Evolutionary conservation across 2,888 invertebrate species (phyloP), one percentile per base, ranked within the genome.

Genomic region (Trachelus tabidus): DNA sequence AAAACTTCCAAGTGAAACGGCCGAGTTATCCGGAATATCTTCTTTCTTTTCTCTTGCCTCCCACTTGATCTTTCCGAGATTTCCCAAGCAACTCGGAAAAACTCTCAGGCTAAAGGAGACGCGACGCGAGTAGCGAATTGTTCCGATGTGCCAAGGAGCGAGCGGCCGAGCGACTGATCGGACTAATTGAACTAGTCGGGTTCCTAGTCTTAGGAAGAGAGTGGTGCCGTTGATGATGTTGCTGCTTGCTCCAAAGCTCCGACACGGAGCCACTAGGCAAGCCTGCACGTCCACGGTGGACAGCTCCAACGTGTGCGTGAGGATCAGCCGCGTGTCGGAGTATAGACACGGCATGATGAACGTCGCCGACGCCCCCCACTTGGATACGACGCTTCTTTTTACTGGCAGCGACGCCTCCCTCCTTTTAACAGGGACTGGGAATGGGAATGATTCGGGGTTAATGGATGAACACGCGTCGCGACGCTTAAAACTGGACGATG

Each of bases 91-190:
- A 23, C 56, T 56, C 56, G 56, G 23, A 56, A 56, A 6, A 23
- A 56, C 23, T 40, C 40, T 23, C 9, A 23, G 23, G 23, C 23
- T 23, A 1, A 23, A 56, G 56, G 2, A 56, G 56, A 23, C 71
- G 2, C 71, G 71, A 71, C 71, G 71, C 71, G 56, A 56, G 56
- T 56, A 9, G 23, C 56, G 23, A 56, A 23, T 56, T 9, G 23
- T 2, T 56, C 56, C 0, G 6, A 31, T 31, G 31, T 4, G 33
- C 31, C 12, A 31, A 11, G 30, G 69, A 30, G 69, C 35, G 35
- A 35, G 71, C 71, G 71, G 33, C 33, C 71, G 71, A 71, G 33
- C 71, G 71, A 71, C 71, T 71, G 71, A 71, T 71, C 71, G 71
- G 69, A 71, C 71, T 71, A 71, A 71, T 71, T 71, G 11, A 34